Evolutionary conservation across 1,140 invertebrate genomes (phyloP), one percentile per base, ranked within the genome.

Genomic region (Drosophila albomicans): DNA sequence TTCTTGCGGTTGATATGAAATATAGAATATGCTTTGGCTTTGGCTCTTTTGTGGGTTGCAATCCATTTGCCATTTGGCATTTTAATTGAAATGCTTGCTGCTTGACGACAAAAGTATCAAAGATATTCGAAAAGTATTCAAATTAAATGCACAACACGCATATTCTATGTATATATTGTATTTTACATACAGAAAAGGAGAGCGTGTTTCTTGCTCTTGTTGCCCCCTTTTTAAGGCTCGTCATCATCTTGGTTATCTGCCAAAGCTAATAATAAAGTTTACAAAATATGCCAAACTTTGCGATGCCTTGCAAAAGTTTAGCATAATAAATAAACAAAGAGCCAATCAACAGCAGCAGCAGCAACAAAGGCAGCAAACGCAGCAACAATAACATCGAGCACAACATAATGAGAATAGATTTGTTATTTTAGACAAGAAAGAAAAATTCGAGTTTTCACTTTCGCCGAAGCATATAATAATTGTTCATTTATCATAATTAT

Each of bases 211-310:
- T 13, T 28, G 35, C 35, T 10, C 10, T 56, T 56, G 11, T 4
- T 25, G 20, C 20, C 5, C 30, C 32, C 52, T 10, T 38, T 32
- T 13, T 52, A 7, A 10, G 6, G 2, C 16, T 11, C 28, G 15
- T 45, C 73, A 63, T 61, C 61, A 63, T 46, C 51, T 77, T 63
- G 49, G 63, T 73, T 67, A 49, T 61, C 38, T 43, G 61, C 30
- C 66, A 57, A 52, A 51, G 89, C 85, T 91, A 91, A 91, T 91
- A 91, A 91, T 91, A 84, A 91, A 91, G 85, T 91, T 91, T 82
- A 79, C 79, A 76, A 90, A 90, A 91, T 87, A 91, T 90, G 81
- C 89, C 77, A 87, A 91, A 91, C 72, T 91, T 91, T 91, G 51
- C 28, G 51, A 35, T 32, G 51, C 51, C 51, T 56, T 59, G 79